Evolutionary conservation across 1,140 invertebrate genomes (phyloP), one percentile per base, ranked within the genome.

Genomic region (Tribolium madens): DNA sequence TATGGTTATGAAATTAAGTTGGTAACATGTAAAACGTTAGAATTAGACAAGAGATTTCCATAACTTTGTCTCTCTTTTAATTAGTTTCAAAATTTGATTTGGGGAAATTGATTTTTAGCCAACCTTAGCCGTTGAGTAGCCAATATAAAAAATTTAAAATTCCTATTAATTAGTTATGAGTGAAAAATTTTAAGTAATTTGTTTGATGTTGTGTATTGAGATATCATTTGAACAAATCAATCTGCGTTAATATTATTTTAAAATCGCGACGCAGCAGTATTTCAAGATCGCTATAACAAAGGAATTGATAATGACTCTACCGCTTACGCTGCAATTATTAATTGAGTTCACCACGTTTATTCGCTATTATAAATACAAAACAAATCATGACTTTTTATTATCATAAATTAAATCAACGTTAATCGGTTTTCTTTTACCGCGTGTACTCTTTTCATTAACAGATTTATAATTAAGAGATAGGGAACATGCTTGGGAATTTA

Each of bases 331-430:
- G 50, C 70, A 72, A 72, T 72, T 72, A 72, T 72, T 72, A 72
- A 72, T 72, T 72, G 46, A 72, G 26, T 48, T 72, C 46, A 71
- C 26, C 50, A 72, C 70, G 70, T 72, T 72, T 72, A 72, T 72
- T 72, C 42, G 46, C 70, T 47, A 72, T 72, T 48, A 71, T 71
- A 71, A 47, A 48, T 48, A 71, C 69, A 48, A 71, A 48, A 71
- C 69, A 71, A 71, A 47, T 71, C 69, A 50, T 71, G 46, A 72
- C 70, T 72, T 72, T 48, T 50, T 72, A 72, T 72, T 72, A 72
- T 72, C 70, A 52, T 50, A 72, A 72, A 72, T 72, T 72, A 72
- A 72, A 72, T 72, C 70, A 72, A 72, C 50, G 14, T 50, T 72
- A 71, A 72, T 52, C 46, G 46, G 47, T 72, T 72, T 72, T 72